Evolutionary conservation across 1,140 invertebrate species (phyloP).

Genomic region (Druon quercuslanigerum): DNA sequence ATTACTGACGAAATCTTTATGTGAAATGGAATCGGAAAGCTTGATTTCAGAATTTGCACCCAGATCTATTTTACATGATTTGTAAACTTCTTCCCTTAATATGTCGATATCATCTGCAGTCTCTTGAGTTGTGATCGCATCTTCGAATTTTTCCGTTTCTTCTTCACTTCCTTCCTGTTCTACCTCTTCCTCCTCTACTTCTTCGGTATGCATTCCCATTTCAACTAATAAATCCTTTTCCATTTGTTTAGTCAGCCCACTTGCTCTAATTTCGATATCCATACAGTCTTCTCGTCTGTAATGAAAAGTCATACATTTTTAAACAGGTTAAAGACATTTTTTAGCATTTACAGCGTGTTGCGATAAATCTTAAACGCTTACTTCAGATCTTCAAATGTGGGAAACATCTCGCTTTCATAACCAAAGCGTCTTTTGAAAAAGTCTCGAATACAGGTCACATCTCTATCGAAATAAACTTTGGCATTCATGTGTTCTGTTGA

Average conservation of each 20-base stretch:
- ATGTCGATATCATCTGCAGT: conserved; percentile 55
- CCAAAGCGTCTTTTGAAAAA: conserved; percentile 95
- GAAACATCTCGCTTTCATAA: conserved; percentile 93
- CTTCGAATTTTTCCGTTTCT: conserved; percentile 64
- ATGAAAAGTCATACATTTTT: conserved; percentile 43
- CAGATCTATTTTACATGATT: conserved; percentile 48
- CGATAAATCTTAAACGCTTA: conserved; percentile 63
- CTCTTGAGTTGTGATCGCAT: conserved; percentile 42
- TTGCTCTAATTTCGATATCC: conserved; percentile 93
- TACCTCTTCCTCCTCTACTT: conserved; percentile 56
- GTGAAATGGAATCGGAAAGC: no score
- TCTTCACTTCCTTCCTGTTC: conserved; percentile 66
- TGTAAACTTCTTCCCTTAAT: conserved; percentile 56
- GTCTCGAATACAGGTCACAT: conserved; percentile 93
- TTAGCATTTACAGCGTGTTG: conserved; percentile 30
- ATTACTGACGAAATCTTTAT: no score
- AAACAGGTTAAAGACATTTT: background rate
- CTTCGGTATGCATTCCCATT: conserved; percentile 72
- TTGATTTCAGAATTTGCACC: background rate
- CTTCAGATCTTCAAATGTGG: conserved; percentile 88
- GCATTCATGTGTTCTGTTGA: conserved; percentile 95
- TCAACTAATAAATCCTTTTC: conserved; percentile 83
- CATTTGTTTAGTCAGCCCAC: conserved; percentile 92
- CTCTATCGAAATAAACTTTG: conserved; percentile 95
- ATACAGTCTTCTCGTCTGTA: conserved; percentile 86